These are phyloP conservation scores for Nannoperca obscura DNA, from an alignment of 2,797 vertebrate genomes.

Conservation along the genomic window DNA sequence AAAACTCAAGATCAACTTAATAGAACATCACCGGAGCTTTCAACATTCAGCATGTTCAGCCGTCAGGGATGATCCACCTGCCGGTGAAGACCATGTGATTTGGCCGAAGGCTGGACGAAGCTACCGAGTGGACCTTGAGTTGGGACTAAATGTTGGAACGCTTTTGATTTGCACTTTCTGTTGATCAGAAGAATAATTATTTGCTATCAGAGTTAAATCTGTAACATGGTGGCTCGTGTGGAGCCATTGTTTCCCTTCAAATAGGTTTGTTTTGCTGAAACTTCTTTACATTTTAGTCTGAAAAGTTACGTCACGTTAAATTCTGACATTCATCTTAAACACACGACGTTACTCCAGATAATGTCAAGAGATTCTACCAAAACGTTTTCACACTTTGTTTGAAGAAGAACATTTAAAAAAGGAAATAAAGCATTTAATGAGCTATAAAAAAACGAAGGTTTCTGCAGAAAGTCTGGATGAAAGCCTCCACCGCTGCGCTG, in stretches of 20 bases:
- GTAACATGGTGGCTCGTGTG: not conserved
- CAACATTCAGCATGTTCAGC: too few relatives aligned
- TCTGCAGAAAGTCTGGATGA: too few relatives aligned
- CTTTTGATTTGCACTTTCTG: not conserved
- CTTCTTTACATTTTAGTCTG: too few relatives aligned
- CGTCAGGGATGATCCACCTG: not conserved
- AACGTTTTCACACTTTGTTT: constrained; percentile 26
- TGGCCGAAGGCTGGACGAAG: too few relatives aligned
- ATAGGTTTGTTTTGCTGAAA: not conserved
- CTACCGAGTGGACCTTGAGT: not conserved
- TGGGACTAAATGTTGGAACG: not conserved
- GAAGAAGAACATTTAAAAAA: constrained; percentile 10
- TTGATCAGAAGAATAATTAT: not conserved
- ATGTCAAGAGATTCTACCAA: not conserved
- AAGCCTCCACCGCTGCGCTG: too few relatives aligned
- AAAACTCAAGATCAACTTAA: not conserved
- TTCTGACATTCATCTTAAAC: too few relatives aligned
- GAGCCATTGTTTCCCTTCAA: too few relatives aligned
- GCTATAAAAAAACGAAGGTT: too few relatives aligned
- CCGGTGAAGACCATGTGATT: not conserved
- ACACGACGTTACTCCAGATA: not conserved
- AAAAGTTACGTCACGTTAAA: too few relatives aligned
- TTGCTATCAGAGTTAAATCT: not conserved
- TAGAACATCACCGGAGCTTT: not conserved
- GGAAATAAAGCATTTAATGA: constrained; percentile 16